Evolutionary conservation across 2,113 vertebrate species (phyloP).

Genomic region (Oncorhynchus clarkii): DNA sequence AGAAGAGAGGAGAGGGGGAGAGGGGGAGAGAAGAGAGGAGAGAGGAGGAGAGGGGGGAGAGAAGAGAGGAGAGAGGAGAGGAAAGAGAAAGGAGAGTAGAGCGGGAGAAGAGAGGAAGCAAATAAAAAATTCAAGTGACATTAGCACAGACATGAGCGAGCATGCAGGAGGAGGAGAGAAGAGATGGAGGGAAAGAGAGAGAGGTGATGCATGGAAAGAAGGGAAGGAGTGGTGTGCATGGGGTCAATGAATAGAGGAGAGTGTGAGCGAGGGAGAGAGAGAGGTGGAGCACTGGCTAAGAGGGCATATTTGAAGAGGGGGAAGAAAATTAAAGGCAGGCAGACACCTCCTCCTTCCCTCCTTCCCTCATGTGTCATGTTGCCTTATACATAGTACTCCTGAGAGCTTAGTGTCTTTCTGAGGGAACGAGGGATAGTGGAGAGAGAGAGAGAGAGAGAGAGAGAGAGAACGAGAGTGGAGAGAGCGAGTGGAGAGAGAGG

Average conservation of each 20-base stretch:
- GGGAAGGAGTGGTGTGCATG: slow-evolving; percentile 31
- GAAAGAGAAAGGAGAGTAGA: slow-evolving; percentile 17
- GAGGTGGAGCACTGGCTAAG: slow-evolving; percentile 42
- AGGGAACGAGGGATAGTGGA: too few relatives aligned
- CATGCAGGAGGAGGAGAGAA: slow-evolving; percentile 40
- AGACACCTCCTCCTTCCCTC: neutral
- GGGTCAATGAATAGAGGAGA: slow-evolving; percentile 51
- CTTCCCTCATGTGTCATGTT: slow-evolving; percentile 51
- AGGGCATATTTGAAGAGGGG: slow-evolving; percentile 59
- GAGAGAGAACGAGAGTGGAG: too few relatives aligned
- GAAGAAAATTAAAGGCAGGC: slow-evolving; percentile 33
- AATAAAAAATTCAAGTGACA: slow-evolving; percentile 70
- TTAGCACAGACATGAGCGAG: slow-evolving; percentile 65
- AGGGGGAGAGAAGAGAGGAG: neutral
- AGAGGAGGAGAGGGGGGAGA: slow-evolving; percentile 11
- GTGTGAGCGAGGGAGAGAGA: neutral
- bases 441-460: neutral
- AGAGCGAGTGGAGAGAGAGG: neutral
- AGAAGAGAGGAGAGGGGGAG: too few relatives aligned
- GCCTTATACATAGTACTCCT: slow-evolving; percentile 30
- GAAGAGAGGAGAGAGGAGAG: slow-evolving; percentile 41
- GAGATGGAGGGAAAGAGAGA: slow-evolving; percentile 43
- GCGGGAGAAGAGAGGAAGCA: slow-evolving; percentile 53
- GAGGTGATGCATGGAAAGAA: slow-evolving; percentile 58
- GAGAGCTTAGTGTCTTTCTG: neutral